Conservation (phyloP, 1,140 invertebrate species). For the Philotrypesis tridentata region DNA sequence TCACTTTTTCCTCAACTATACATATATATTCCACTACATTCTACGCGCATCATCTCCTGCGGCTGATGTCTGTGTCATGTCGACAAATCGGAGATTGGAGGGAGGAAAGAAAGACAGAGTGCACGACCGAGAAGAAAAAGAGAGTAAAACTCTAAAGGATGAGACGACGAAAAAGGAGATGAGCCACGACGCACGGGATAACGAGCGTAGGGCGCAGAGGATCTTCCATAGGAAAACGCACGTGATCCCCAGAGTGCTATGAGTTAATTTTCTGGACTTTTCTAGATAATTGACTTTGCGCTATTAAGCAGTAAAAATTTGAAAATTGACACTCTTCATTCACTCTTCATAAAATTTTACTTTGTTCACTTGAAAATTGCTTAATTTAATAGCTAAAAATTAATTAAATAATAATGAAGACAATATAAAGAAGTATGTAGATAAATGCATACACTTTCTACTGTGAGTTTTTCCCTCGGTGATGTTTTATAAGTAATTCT, state of each 20-base stretch:
- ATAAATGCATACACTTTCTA: too few relatives aligned
- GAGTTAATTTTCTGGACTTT: slow-evolving; percentile 28
- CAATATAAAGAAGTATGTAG: too few relatives aligned
- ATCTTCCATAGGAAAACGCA: neutral
- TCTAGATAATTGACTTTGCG: neutral
- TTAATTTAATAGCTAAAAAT: too few relatives aligned
- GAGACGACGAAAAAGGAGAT: slow-evolving; percentile 20
- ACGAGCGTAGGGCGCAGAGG: neutral
- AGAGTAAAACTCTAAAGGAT: neutral
- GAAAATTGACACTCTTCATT: too few relatives aligned
- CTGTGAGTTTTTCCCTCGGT: too few relatives aligned
- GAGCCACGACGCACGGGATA: slow-evolving; percentile 18
- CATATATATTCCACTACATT: neutral
- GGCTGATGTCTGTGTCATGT: slow-evolving; percentile 70
- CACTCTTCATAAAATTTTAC: too few relatives aligned
- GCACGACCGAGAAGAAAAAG: neutral
- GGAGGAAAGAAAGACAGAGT: neutral
- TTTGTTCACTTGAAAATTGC: too few relatives aligned
- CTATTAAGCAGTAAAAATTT: too few relatives aligned
- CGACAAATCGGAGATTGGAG: slow-evolving; percentile 64
- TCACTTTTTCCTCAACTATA: neutral
- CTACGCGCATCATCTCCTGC: neutral
- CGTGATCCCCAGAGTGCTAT: neutral
- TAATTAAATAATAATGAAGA: too few relatives aligned
- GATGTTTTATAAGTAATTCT: too few relatives aligned